Evolutionary conservation across 1,140 invertebrate species (phyloP), one percentile per base, ranked within the genome.

Genomic region (Charaxes varanes): DNA sequence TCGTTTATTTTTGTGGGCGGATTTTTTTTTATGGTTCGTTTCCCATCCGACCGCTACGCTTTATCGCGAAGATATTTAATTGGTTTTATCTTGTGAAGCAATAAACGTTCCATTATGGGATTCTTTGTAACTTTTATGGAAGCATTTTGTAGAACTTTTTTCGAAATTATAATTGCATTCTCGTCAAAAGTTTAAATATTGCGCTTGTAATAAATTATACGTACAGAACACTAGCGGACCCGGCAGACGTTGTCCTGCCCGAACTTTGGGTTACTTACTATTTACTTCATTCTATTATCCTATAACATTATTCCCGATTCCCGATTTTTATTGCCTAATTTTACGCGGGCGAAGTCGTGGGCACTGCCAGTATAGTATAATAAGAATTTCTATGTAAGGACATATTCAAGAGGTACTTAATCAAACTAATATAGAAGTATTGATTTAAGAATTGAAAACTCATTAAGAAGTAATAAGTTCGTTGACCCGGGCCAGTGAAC

Each of bases 11-110:
- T 72, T 70, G 62, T 47, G 57, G 61, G 49, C 38, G 41, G 53
- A 56, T 53, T 70, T 72, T 71, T 65, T 53, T 68, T 71, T 73
- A n/a, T n/a, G n/a, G n/a, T 69, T 70, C 47, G 61, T 60, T 71
- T 62, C 46, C n/a, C 51, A 55, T 53, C 47, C 35, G 57, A 45
- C 54, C 63, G 54, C 53, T 41, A 52, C 50, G 48, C 47, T 59
- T 44, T 58, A 54, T 62, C 60, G 52, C 51, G 58, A 45, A 55
- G 56, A 61, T 53, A 67, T 67, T 59, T 65, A 71, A 69, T 67
- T 71, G 56, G 24, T 16, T 34, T 34, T 42, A 34, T 42, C 17
- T 51, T 42, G n/a, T n/a, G 35, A 14, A 37, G 33, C 18, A 41
- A 45, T 34, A 46, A 21, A 19, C 18, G 22, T 38, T 48, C 34